Evolutionary conservation across 2,113 vertebrate genomes (phyloP), one percentile per base, ranked within the genome.

Genomic region (Microcebus murinus): DNA sequence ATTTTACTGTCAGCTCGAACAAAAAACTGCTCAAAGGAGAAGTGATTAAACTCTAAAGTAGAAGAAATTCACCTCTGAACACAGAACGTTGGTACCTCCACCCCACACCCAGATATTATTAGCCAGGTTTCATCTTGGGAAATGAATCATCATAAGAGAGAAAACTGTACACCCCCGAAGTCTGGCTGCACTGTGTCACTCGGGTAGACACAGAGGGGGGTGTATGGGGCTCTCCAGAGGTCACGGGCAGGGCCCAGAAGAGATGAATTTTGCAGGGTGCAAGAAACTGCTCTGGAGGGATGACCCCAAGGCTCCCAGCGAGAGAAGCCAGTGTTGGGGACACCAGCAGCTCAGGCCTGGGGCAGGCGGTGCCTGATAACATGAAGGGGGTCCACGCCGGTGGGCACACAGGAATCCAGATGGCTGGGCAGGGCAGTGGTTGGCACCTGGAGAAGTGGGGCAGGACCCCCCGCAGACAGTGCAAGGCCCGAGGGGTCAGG

Each of bases 131-230:
- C 10, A 1, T 57, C 31, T 31, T 29, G 82, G 81, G 83, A 94
- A 94, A 74, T 92, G 91, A 97, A 87, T 96, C 79, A 77, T n/a
- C 79, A 77, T n/a, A 45, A 50, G 45, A 10, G 13, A 88, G 91
- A 68, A 95, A 39, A 91, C n/a, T 4, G 55, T 11, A 68, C 18
- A 13, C 9, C 39, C 14, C 21, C 21, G 10, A 25, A 4, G 76
- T n/a, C 45, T 71, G n/a, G 52, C 31, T 34, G 55, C 42, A 2
- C 39, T 2, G 50, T 34, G 52, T 27, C 55, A 57, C 79, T 59
- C 3, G 11, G 15, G 13, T 61, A 34, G 87, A 67, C 8, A 39
- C 12, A 10, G 8, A 45, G 7, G 34, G 48, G 20, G 42, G 50
- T 4, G 42, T 21, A 15, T 0, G 11, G 63, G 63, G 21, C 8